A percentile compares a stretch with the other conserved stretches of the same genome.
Evolutionary conservation across 2,113 vertebrate species (phyloP).

Genomic region (Pterocles gutturalis): DNA sequence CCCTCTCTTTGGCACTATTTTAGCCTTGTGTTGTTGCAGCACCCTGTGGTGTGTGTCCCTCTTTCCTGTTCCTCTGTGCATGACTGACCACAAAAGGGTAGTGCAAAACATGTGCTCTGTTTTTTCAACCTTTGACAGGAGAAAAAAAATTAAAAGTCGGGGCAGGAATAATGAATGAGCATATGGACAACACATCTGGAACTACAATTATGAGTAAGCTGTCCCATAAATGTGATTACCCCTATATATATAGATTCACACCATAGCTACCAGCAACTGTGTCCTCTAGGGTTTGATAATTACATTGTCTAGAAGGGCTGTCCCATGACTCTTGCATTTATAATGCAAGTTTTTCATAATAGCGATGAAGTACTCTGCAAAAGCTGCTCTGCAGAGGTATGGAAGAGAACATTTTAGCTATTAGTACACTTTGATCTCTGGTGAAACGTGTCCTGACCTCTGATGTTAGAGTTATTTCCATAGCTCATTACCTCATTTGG

Average conservation of each 20-base stretch:
- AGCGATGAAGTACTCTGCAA: neutral
- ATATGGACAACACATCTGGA: neutral
- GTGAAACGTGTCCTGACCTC: neutral
- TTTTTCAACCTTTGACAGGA: neutral
- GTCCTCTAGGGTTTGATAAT: neutral
- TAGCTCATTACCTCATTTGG: neutral
- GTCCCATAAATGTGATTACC: neutral
- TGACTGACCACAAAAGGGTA: neutral
- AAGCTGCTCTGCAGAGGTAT: neutral
- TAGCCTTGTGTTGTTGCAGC: neutral
- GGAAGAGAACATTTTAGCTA: neutral
- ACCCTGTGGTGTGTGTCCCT: neutral
- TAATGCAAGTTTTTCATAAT: neutral
- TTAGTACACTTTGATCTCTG: neutral
- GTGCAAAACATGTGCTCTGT: neutral
- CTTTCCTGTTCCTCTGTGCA: neutral
- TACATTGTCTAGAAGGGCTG: neutral
- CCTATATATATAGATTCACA: neutral
- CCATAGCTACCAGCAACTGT: neutral
- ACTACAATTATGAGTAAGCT: neutral
- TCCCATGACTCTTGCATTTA: neutral
- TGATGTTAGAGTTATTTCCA: neutral
- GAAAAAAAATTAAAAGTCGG: fast-evolving
- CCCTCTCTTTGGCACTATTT: neutral
- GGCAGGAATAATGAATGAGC: neutral